Evolutionary conservation across 2,888 invertebrate genomes (phyloP).

Genomic region (Brachypterus glaber): DNA sequence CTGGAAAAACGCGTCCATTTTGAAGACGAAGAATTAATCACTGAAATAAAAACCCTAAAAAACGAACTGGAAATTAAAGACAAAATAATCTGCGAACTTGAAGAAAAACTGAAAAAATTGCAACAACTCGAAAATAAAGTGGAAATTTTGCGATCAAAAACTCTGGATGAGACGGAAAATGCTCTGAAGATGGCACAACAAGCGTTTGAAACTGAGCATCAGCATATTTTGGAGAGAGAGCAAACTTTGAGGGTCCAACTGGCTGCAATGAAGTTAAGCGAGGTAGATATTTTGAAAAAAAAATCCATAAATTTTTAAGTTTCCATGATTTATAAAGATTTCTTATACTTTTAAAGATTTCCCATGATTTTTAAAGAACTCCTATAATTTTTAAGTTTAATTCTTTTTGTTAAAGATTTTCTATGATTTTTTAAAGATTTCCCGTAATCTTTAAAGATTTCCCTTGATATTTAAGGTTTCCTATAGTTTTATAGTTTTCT

Average conservation of each 20-base stretch:
- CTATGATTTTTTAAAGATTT: no score
- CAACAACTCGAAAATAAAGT: conserved; percentile 44
- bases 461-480: no score
- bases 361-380: no score
- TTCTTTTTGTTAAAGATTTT: no score
- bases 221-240: conserved; percentile 45
- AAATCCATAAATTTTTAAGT: no score
- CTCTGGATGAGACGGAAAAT: conserved; percentile 47
- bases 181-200: conserved; percentile 43
- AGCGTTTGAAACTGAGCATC: conserved; percentile 45
- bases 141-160: conserved; percentile 45
- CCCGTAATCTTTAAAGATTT: no score
- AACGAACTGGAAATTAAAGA: conserved; percentile 52
- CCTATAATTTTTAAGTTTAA: no score
- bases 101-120: conserved; percentile 46
- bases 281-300: no score
- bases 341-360: no score
- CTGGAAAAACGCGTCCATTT: conserved; percentile 38
- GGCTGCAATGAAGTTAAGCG: conserved; percentile 46
- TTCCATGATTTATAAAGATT: no score
- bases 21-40: conserved; percentile 39
- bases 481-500: no score
- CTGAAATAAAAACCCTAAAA: conserved; percentile 41
- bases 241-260: conserved; percentile 46
- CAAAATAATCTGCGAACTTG: conserved; percentile 47